Base-by-base conservation (phyloP, 1,140 invertebrate species). In the Meloidogyne floridensis region DNA sequence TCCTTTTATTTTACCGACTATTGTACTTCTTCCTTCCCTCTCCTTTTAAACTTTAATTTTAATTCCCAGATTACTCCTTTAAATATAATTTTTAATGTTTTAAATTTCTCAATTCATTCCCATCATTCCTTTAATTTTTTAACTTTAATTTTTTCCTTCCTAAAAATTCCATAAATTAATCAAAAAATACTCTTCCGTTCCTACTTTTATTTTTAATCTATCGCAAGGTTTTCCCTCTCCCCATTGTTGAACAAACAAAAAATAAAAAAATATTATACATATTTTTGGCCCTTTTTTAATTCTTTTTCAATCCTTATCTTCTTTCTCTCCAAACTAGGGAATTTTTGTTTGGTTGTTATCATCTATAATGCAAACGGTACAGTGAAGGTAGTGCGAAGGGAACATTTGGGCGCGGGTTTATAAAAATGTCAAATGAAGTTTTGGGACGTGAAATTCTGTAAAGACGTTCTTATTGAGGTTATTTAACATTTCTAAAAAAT, bases 351-450 rank as follows among this genome's bases (percentile, higher is more conserved):
- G 59, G 7, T 65, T 65, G 4, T 65, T 65, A n/a, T 65, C 59
- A 65, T 65, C 59, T 6, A 59, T 65, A 65, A 65, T 65, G 59
- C 59, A 65, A 65, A 65, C 59, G 59, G 15, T 65, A 65, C 59
- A 1, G 56, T 32, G 59, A 65, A 7, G 5, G 59, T 65, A 65
- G n/a, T 15, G 59, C 59, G 59, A n/a, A 65, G 59, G 59, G 15
- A 7, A 65, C 59, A 65, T 65, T 65, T n/a, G 4, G 13, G 56
- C 56, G 56, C 56, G 10, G 11, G 2, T 54, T 54, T 54, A 54
- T 13, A 59, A 15, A 5, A 59, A 3, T 59, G 56, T 15, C 11
- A 59, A 59, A 59, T 59, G 13, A 59, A 59, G 5, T 15, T 15
- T 15, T 15, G 53, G 10, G 53, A 54, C 10, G 53, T 54, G 10